Conservation (phyloP, 2,113 vertebrate genomes). For the Atractosteus spatula region DNA sequence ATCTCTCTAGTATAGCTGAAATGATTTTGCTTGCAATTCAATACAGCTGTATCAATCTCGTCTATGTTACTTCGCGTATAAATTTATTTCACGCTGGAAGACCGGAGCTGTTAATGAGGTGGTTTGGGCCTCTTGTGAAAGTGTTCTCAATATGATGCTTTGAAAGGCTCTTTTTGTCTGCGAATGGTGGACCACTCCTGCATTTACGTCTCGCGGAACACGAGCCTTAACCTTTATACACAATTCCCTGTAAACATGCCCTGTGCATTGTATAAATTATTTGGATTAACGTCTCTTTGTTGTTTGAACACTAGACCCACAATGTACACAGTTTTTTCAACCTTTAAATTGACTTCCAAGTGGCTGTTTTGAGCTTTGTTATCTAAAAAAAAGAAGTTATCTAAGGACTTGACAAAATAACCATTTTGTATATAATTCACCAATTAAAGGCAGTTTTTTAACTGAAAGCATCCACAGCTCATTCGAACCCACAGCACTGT, state of each 20-base stretch:
- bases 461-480: too few species aligned
- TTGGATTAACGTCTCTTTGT: slow-evolving; percentile 67
- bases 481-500: too few species aligned
- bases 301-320: slow-evolving; percentile 46
- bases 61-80: too few species aligned
- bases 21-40: too few species aligned
- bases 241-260: slow-evolving; percentile 64
- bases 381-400: slow-evolving; percentile 5
- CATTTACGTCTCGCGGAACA: slow-evolving; percentile 33
- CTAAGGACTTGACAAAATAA: background rate
- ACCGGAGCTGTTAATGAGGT: too few species aligned
- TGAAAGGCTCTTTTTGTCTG: slow-evolving; percentile 36
- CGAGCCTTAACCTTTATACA: slow-evolving; percentile 46
- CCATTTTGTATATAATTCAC: slow-evolving; percentile 11
- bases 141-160: slow-evolving; percentile 19
- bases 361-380: slow-evolving; percentile 14
- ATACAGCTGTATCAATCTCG: too few species aligned
- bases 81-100: too few species aligned
- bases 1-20: too few species aligned
- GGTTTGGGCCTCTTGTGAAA: background rate
- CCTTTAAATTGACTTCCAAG: slow-evolving; percentile 2
- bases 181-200: slow-evolving; percentile 33
- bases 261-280: slow-evolving; percentile 62
- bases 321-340: slow-evolving; percentile 47
- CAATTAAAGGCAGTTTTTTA: background rate